Base-by-base conservation (phyloP, 2,113 vertebrate species). In the Dipodomys stephensi region DNA sequence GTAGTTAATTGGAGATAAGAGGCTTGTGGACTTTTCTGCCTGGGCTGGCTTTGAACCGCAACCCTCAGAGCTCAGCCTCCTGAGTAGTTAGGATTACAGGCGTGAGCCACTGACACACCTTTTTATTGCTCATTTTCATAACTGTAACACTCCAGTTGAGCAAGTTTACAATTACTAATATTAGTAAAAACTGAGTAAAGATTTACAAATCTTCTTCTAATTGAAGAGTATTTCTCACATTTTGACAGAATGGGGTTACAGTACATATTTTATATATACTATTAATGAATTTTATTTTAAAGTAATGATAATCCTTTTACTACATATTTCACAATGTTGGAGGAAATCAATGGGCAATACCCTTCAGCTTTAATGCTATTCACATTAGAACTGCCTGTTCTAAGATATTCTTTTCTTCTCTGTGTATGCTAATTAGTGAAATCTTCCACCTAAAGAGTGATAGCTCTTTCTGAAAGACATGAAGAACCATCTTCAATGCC, bases 231-330 rank as follows among this genome's bases (percentile, higher is more conserved):
- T 87, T 74, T 95, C 22, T 68, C 91, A 88, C 18, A 67, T 72
- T 88, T 0, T 85, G 87, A 97, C 95, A 96, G 80, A 96, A 93
- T 93, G 22, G 91, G 64, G 76, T 92, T 97, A 95, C 4, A 93
- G 62, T 57, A 28, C 12, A 28, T 89, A 90, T 87, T 73, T 25
- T 85, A 53, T 53, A 84, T 11, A 71, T 57, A 80, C 64, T 74
- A 71, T 74, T 90, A 88, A 57, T 76, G 8, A 93, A 85, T 74
- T 28, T 8, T 82, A 76, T 88, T 95, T 93, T 10, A 67, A 92
- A 68, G 46, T 65, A 83, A 67, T 23, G 93, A 65, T 62, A 57
- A 57, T 57, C 20, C 4, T 82, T 30, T 88, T 74, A 64, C 35
- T 82, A 25, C 69, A 44, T 62, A 62, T 86, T 84, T 95, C 49